These are phyloP conservation scores for Holothuria glaberrima DNA, from an alignment of 35 echinoderm and acorn worm genomes.

Conservation along the genomic window DNA sequence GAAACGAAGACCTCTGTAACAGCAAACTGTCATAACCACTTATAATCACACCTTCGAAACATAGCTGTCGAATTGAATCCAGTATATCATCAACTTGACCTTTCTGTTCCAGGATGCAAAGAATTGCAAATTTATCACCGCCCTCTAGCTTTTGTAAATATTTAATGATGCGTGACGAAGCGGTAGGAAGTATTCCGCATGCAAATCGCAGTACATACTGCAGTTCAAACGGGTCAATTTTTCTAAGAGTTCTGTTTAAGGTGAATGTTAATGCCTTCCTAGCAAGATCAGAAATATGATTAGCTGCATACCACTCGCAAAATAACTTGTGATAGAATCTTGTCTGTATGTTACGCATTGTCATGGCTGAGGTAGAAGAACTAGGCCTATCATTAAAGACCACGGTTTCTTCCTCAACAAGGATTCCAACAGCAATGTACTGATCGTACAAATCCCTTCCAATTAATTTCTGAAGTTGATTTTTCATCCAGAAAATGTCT, in stretches of 20 bases:
- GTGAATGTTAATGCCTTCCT: neutral
- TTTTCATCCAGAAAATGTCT: neutral
- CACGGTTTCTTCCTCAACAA: neutral
- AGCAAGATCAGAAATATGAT: neutral
- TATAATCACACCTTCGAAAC: too few species aligned
- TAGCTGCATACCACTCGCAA: conserved; percentile 6
- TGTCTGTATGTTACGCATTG: neutral
- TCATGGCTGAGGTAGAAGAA: neutral
- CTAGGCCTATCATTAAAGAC: neutral
- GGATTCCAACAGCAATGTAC: neutral
- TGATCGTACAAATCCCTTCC: neutral
- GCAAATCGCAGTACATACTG: conserved; percentile 20
- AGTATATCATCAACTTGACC: too few species aligned
- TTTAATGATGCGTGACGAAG: neutral
- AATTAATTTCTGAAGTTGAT: neutral
- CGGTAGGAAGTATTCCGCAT: neutral
- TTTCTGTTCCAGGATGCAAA: too few species aligned
- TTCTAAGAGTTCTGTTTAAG: neutral
- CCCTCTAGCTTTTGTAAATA: too few species aligned
- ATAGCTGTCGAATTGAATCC: too few species aligned
- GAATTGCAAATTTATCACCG: too few species aligned
- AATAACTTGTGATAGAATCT: neutral
- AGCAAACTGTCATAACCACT: too few species aligned
- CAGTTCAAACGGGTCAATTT: neutral
- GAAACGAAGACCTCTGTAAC: too few species aligned